Percentiles rank a stretch among this genome's conserved stretches.
Evolutionary conservation across 1,140 invertebrate genomes (phyloP).

Genomic region (Drosophila kepulauana): DNA sequence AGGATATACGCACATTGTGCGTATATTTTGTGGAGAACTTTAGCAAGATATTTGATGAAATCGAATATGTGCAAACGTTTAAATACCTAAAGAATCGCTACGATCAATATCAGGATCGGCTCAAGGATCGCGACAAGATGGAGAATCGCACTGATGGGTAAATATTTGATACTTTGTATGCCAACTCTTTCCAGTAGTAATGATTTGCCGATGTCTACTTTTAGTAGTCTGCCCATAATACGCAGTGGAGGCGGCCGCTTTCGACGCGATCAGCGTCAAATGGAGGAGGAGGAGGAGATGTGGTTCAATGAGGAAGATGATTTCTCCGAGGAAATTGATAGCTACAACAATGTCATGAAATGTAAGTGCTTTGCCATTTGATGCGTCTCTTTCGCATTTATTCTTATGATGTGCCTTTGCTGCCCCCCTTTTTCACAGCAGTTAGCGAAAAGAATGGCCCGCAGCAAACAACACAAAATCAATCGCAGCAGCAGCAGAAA

Average conservation of each 20-base stretch:
- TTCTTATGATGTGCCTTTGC: background rate
- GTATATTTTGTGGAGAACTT: constrained; percentile 98
- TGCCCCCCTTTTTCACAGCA: constrained; percentile 46
- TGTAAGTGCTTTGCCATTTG: constrained; percentile 52
- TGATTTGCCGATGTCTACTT: no score
- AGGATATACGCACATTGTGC: constrained; percentile 98
- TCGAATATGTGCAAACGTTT: constrained; percentile 99
- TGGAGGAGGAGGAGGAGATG: constrained; percentile 99
- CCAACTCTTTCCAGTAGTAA: constrained; percentile 32
- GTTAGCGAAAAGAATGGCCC: constrained; percentile 82
- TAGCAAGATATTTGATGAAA: constrained; percentile 95
- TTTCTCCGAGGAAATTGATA: constrained; percentile 90
- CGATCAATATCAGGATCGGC: constrained; percentile 96
- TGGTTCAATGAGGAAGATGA: constrained; percentile 99
- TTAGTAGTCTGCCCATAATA: constrained; percentile 88
- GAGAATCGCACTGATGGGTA: constrained; percentile 88
- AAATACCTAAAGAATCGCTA: constrained; percentile 95
- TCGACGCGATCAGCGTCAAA: constrained; percentile 94
- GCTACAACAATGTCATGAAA: constrained; percentile 86
- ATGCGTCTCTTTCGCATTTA: background rate
- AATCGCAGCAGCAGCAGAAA: constrained; percentile 64
- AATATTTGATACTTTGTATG: constrained; percentile 16
- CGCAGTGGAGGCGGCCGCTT: constrained; percentile 92
- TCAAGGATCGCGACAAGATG: constrained; percentile 93
- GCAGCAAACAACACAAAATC: constrained; percentile 68